phyloP scores from a whole-genome alignment of 37 sponge, comb jelly and placozoan species.

The Tethya wilhelma region DNA sequence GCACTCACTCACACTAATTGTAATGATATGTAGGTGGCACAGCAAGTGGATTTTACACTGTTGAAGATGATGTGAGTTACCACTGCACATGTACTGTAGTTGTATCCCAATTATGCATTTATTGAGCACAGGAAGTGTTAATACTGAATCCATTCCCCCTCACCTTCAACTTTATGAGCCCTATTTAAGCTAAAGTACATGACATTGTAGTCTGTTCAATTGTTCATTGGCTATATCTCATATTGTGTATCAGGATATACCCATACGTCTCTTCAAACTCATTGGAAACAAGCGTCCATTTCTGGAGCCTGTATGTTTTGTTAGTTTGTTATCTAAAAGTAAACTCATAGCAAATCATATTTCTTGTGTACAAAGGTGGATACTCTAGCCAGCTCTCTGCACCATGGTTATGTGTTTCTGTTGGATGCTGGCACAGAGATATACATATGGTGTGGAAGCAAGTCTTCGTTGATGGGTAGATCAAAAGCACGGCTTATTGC shows the following conservation, averaged over 20 bases:
- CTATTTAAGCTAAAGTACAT: neutral
- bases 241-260: constrained; percentile 35
- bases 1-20: too few relatives aligned
- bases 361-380: constrained; percentile 28
- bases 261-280: constrained; percentile 46
- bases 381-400: constrained; percentile 45
- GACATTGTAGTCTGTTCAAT: neutral
- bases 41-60: constrained; percentile 73
- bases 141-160: too few relatives aligned
- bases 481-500: constrained; percentile 81
- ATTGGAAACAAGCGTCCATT: constrained; percentile 43
- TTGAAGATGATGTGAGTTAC: constrained; percentile 64
- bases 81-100: too few relatives aligned
- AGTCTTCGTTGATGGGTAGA: constrained; percentile 52
- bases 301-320: constrained; percentile 53
- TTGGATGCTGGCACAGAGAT: constrained; percentile 80
- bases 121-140: neutral
- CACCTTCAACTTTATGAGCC: neutral
- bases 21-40: constrained; percentile 60
- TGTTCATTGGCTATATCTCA: neutral
- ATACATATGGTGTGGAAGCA: constrained; percentile 87
- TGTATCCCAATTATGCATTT: neutral
- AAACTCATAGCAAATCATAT: too few relatives aligned
- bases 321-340: neutral
- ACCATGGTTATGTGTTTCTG: constrained; percentile 85